Conservation (phyloP, 30 jellyfish, hydroid and myxozoan genomes). For the Catostylus mosaicus region DNA sequence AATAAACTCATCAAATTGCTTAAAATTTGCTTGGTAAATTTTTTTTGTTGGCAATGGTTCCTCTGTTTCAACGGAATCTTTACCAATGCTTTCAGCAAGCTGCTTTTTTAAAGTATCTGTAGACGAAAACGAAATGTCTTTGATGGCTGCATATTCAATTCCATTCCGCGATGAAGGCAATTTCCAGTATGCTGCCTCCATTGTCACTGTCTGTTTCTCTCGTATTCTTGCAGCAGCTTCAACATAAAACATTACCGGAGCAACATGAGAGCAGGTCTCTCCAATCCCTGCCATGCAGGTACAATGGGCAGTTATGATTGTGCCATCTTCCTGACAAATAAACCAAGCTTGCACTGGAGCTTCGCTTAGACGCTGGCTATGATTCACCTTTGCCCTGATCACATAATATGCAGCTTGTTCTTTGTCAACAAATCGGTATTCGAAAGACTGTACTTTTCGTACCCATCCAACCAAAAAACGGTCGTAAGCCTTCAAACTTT, state of each 20-base stretch:
- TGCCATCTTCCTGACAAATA: slow-evolving; percentile 10
- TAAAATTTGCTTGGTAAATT: neutral
- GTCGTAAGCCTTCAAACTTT: slow-evolving; percentile 9
- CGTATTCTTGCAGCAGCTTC: slow-evolving; percentile 15
- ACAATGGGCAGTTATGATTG: slow-evolving; percentile 35
- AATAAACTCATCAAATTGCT: slow-evolving; percentile 1
- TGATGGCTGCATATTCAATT: neutral
- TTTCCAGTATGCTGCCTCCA: slow-evolving; percentile 13
- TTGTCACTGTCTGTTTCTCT: slow-evolving; percentile 12
- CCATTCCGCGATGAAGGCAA: neutral
- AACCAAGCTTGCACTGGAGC: slow-evolving; percentile 13
- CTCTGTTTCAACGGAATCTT: neutral
- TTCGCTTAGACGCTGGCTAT: neutral
- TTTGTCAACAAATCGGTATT: neutral
- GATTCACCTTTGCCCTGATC: neutral
- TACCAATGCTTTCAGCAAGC: neutral
- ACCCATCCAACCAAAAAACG: slow-evolving; percentile 25
- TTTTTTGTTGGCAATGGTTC: neutral
- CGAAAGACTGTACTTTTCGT: slow-evolving; percentile 7
- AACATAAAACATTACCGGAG: slow-evolving; percentile 39
- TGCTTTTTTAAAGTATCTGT: neutral
- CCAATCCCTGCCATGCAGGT: slow-evolving; percentile 50
- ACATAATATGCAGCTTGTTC: neutral
- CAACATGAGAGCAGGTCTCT: slow-evolving; percentile 33
- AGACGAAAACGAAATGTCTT: slow-evolving; percentile 1